phyloP scores from a whole-genome alignment of 2,888 invertebrate species.

The Exocentrus adspersus region DNA sequence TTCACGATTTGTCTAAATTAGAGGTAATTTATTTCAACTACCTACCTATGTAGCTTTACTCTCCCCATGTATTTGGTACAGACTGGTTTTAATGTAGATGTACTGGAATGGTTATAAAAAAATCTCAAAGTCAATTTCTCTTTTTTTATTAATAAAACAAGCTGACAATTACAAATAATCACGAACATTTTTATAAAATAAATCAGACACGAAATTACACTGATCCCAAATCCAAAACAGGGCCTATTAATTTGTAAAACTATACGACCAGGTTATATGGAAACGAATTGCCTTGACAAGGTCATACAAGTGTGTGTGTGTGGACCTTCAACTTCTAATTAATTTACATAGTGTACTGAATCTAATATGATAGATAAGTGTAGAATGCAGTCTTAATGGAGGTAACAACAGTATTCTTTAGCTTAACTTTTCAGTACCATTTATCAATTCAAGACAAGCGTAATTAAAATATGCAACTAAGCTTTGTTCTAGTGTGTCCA shows the following conservation, averaged over 20 bases:
- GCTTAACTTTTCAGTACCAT: too few relatives aligned
- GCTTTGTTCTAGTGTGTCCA: too few relatives aligned
- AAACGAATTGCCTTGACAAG: slow-evolving; percentile 10
- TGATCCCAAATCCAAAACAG: slow-evolving; percentile 4
- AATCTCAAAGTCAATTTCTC: not conserved
- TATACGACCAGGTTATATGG: slow-evolving; percentile 8
- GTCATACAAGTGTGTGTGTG: not conserved
- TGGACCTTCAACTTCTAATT: slow-evolving; percentile 4
- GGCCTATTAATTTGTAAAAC: slow-evolving; percentile 22
- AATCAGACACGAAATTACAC: not conserved
- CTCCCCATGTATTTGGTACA: not conserved
- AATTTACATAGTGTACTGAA: not conserved
- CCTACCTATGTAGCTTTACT: not conserved
- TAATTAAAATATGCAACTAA: too few relatives aligned
- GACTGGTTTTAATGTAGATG: not conserved
- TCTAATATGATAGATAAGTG: not conserved
- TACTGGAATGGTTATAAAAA: not conserved
- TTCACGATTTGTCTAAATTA: not conserved
- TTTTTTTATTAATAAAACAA: not conserved
- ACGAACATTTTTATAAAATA: slow-evolving; percentile 6
- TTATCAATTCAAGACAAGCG: too few relatives aligned
- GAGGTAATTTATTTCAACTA: not conserved
- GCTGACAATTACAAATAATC: slow-evolving; percentile 13
- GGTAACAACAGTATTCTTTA: too few relatives aligned
- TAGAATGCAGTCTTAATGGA: too few relatives aligned